Evolutionary conservation across 2,797 vertebrate species (phyloP).

Genomic region (Helostoma temminkii): DNA sequence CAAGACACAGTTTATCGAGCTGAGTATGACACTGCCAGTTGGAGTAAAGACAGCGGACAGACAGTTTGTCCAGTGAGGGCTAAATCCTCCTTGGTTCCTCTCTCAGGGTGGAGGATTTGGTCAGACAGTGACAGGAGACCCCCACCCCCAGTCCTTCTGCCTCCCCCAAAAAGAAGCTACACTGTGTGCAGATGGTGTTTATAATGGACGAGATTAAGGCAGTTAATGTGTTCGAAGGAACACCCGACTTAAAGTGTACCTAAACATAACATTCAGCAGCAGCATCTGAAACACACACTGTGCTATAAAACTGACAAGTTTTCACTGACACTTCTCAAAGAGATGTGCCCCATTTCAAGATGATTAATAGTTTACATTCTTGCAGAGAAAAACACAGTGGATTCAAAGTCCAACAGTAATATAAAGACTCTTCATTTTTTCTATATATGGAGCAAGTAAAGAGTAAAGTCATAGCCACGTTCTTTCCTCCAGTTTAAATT

Average conservation of each 20-base stretch:
- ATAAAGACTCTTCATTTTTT: neutral
- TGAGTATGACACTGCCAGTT: conserved; percentile 2
- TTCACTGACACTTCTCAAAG: neutral
- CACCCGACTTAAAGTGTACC: conserved; percentile 26
- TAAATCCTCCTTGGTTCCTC: conserved; percentile 61
- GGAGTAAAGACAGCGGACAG: conserved; percentile 57
- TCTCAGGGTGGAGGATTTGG: conserved; percentile 52
- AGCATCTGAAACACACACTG: conserved; percentile 21
- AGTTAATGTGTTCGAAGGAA: conserved; percentile 41
- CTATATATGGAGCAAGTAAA: neutral
- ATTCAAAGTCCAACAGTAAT: conserved; percentile 9
- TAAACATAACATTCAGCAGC: conserved; percentile 22
- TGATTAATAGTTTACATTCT: conserved; percentile 12
- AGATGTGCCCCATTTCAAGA: neutral
- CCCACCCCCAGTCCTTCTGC: conserved; percentile 3
- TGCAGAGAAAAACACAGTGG: neutral
- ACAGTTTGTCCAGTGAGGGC: conserved; percentile 70
- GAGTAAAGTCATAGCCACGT: neutral
- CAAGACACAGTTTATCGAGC: conserved; percentile 31
- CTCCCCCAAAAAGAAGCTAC: conserved; percentile 31
- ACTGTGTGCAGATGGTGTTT: conserved; percentile 66
- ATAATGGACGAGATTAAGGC: conserved; percentile 32
- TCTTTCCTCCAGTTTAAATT: conserved; percentile 12
- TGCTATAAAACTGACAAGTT: neutral
- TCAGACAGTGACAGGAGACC: conserved; percentile 65